These are phyloP conservation scores for Scopus umbretta DNA, from an alignment of 2,113 vertebrate species.

Conservation along the genomic window DNA sequence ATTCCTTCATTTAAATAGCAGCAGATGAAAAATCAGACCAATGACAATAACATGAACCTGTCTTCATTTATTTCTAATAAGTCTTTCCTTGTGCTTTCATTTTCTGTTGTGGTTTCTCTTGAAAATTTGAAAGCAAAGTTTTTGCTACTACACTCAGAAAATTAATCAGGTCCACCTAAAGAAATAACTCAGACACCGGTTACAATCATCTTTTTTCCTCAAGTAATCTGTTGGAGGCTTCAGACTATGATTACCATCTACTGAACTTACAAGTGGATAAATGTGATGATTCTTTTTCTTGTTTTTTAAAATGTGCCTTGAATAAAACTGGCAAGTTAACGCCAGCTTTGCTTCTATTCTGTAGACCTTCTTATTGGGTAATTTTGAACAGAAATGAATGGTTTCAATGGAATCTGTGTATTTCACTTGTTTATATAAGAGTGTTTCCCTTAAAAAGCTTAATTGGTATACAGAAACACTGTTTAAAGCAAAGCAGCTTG, in stretches of 20 bases:
- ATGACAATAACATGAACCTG: neutral
- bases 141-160: neutral
- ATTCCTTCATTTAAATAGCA: neutral
- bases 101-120: neutral
- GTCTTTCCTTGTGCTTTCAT: neutral
- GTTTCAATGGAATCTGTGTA: neutral
- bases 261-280: neutral
- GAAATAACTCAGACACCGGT: neutral
- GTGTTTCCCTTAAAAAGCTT: neutral
- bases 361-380: neutral
- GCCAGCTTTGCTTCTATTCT: neutral
- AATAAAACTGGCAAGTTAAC: neutral
- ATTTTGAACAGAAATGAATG: neutral
- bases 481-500: neutral
- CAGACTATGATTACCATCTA: neutral
- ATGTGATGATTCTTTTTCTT: neutral
- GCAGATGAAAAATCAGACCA: neutral
- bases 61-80: neutral
- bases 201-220: neutral
- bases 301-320: fast-evolving
- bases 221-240: neutral
- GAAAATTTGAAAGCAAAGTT: neutral
- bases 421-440: neutral
- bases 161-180: neutral
- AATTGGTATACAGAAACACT: neutral